Percentiles rank a stretch among this genome's conserved stretches.
phyloP scores from a whole-genome alignment of 2,797 vertebrate species.

The Manis pentadactyla region DNA sequence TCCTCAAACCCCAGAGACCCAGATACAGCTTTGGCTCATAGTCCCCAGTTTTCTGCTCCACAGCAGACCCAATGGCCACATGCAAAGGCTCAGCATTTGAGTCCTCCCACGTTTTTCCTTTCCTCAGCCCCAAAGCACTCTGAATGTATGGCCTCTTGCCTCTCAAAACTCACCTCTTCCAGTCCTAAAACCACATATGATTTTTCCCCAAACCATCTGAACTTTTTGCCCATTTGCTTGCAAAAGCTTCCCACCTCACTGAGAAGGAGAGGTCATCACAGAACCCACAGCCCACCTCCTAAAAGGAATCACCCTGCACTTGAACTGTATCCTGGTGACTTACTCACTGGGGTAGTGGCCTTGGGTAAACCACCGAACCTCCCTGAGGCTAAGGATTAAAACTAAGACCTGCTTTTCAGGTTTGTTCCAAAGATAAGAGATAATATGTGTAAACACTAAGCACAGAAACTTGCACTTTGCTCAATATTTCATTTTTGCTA shows the following conservation, averaged over 20 bases:
- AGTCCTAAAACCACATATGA: neutral
- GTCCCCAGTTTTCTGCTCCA: neutral
- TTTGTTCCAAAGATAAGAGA: conserved; percentile 27
- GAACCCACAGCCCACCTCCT: neutral
- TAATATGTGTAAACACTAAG: neutral
- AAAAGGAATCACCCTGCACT: neutral
- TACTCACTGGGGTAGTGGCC: neutral
- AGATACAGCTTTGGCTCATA: neutral
- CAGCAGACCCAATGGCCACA: neutral
- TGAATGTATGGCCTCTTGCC: neutral
- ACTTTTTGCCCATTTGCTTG: neutral
- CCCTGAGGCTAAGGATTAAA: conserved; percentile 5
- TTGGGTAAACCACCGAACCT: conserved; percentile 6
- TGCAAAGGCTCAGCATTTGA: neutral
- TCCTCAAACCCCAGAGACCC: neutral
- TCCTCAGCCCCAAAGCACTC: neutral
- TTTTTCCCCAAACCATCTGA: neutral
- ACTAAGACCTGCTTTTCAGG: conserved; percentile 18
- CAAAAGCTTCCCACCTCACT: neutral
- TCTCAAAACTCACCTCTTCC: neutral
- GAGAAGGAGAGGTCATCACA: neutral
- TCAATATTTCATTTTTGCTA: conserved; percentile 9
- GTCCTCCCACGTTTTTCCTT: neutral
- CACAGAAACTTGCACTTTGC: conserved; percentile 6
- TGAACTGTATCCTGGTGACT: neutral